phyloP scores from a whole-genome alignment of 2,888 invertebrate species.

The Conomelus anceps region DNA sequence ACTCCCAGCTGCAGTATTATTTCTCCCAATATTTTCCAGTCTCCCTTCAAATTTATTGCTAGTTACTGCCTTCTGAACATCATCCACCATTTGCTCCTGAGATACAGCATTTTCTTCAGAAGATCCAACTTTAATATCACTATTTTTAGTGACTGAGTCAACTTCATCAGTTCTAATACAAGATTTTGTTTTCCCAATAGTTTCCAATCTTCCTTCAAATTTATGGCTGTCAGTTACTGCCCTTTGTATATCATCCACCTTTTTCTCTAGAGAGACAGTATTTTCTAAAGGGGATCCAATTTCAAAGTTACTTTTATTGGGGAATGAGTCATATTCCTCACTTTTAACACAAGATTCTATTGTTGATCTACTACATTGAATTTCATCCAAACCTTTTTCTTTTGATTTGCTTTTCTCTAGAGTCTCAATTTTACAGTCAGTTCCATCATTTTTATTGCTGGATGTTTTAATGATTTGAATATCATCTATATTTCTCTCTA shows the following conservation, averaged over 20 bases:
- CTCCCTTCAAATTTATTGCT: background rate
- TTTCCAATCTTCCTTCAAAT: background rate
- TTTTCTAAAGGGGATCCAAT: background rate
- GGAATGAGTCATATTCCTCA: background rate
- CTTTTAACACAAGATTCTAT: background rate
- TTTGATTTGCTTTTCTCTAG: background rate
- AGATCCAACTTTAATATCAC: background rate
- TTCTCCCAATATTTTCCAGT: background rate
- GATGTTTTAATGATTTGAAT: background rate
- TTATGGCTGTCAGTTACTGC: background rate
- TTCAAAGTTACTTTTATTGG: no score
- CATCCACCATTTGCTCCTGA: no score
- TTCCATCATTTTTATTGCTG: background rate
- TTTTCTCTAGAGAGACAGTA: background rate
- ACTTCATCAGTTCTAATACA: background rate
- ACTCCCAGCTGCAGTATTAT: background rate
- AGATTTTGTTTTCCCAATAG: background rate
- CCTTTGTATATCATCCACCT: background rate
- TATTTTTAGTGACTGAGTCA: no score
- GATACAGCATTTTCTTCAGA: background rate
- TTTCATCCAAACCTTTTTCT: slow-evolving; percentile 4
- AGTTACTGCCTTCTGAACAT: background rate
- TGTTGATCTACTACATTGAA: background rate
- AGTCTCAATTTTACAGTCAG: background rate
- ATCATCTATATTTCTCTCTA: background rate